Conservation (phyloP, 2,113 vertebrate genomes). For the Lophius piscatorius region DNA sequence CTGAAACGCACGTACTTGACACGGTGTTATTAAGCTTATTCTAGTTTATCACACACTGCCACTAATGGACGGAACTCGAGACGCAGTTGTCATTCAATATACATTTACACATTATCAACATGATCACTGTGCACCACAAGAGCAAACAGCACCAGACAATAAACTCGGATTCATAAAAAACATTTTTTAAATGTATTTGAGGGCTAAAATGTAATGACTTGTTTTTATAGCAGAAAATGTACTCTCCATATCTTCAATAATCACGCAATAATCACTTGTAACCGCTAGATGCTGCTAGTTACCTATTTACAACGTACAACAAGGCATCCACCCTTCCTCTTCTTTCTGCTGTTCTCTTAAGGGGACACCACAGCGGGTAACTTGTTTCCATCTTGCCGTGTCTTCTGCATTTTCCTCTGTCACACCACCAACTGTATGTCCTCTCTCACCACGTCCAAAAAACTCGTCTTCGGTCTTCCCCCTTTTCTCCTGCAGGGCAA, state of each 20-base stretch:
- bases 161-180: conserved; percentile 13
- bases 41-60: not conserved
- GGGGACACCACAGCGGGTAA: no score
- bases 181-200: no score
- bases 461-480: no score
- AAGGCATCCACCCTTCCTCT: no score
- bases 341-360: no score
- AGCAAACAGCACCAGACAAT: not conserved
- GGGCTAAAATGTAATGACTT: not conserved
- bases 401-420: no score
- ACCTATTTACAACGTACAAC: not conserved
- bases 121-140: not conserved
- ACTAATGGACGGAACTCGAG: not conserved
- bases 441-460: no score
- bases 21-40: no score
- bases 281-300: conserved; percentile 55
- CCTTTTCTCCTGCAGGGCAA: no score
- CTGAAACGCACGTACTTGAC: no score
- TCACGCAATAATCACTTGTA: not conserved
- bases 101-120: not conserved
- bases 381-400: no score
- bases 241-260: not conserved
- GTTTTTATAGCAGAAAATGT: not conserved
- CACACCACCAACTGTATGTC: no score
- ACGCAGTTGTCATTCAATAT: not conserved